Evolutionary conservation across 2,888 invertebrate species (phyloP), one percentile per base, ranked within the genome.

Genomic region (Platycheirus rosarum): DNA sequence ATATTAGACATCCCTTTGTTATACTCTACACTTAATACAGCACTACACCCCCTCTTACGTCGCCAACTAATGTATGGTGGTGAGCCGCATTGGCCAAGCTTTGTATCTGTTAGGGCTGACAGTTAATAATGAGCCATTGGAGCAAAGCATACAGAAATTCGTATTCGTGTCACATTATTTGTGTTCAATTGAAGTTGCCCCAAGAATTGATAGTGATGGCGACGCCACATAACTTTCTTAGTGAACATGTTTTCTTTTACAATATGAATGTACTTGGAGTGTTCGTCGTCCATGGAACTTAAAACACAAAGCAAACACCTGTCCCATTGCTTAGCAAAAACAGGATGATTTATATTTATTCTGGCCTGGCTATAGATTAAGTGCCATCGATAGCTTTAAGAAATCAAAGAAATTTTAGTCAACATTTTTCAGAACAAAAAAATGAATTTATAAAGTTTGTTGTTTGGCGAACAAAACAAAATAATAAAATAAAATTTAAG

Each of bases 141-240:
- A 32, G 29, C 29, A 8, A 32, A 66, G 65, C 77, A 77, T 63
- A 77, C 68, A 82, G 71, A 82, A 77, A 77, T 82, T 82, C 82
- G 68, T 82, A 82, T 82, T 82, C 82, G 71, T 82, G 82, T 77
- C 82, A 77, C 82, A 82, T 82, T 82, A 82, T 77, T 66, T 82
- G 82, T 77, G 82, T 77, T 82, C 82, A 82, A 82, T 77, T 73
- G 82, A 82, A 68, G 70, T 71, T 70, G 40, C 60, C 37, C 46
- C 44, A 37, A 57, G 57, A 69, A 37, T 37, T 69, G 57, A 71
- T 62, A 71, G 40, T 40, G 42, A 29, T 48, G 49, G 49, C 40
- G 73, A 65, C 66, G 73, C 65, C 68, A 69, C 62, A 66, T 42
- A 60, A 57, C 14, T 29, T 55, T 57, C 18, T 63, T 16, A 55